Evolutionary conservation across 2,888 invertebrate species (phyloP).

Genomic region (Rotaria sp.): DNA sequence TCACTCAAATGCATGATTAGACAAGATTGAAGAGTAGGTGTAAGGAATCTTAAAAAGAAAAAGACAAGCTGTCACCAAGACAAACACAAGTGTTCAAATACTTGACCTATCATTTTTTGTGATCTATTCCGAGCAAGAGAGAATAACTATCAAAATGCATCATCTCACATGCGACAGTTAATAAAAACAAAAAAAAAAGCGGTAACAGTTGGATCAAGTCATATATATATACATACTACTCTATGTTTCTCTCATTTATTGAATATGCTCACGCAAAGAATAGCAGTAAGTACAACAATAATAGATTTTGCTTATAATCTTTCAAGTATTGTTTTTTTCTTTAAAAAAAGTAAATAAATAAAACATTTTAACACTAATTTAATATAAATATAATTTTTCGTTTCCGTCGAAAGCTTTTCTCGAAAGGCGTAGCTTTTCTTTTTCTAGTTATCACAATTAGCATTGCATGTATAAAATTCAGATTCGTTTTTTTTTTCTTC

Average conservation of each 20-base stretch:
- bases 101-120: background rate
- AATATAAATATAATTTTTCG: background rate
- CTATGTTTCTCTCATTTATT: background rate
- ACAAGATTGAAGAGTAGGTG: background rate
- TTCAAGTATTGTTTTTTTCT: background rate
- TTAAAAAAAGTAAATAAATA: background rate
- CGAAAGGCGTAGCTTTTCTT: background rate
- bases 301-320: background rate
- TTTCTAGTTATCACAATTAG: background rate
- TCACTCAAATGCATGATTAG: background rate
- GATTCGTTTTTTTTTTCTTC: background rate
- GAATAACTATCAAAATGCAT: background rate
- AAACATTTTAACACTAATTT: background rate
- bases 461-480: background rate
- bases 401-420: background rate
- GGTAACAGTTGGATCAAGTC: background rate
- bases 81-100: slow-evolving; percentile 4
- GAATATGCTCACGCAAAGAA: background rate
- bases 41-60: background rate
- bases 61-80: background rate
- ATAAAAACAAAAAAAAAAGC: background rate
- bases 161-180: slow-evolving; percentile 9
- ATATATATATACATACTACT: background rate
- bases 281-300: background rate
- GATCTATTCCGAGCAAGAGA: background rate